A percentile compares a stretch with the other conserved stretches of the same genome.
Conservation (phyloP, 2,797 vertebrate genomes). For the Hemibagrus guttatus region DNA sequence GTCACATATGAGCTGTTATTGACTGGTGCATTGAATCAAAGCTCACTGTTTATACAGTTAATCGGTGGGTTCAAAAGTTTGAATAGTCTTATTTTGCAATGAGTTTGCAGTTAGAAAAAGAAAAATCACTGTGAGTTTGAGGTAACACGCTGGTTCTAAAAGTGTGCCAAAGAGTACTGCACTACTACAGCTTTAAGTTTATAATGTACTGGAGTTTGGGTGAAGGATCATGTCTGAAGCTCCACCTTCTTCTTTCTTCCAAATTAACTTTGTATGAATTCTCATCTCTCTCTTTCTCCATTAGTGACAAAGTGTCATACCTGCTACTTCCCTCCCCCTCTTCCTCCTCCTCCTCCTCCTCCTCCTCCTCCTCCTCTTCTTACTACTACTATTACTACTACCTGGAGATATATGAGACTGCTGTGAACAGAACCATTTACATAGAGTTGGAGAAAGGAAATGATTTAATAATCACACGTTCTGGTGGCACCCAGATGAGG, state of each 20-base stretch:
- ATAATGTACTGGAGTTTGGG: background rate
- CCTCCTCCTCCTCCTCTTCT: no score
- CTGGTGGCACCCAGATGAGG: no score
- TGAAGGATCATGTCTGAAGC: background rate
- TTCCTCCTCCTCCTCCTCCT: no score
- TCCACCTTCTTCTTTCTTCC: background rate
- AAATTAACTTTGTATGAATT: background rate
- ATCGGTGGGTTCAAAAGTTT: background rate
- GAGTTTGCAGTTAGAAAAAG: background rate
- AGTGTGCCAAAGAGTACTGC: background rate
- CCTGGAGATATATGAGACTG: no score
- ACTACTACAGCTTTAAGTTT: background rate
- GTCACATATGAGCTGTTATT: constrained; percentile 1
- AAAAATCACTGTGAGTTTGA: background rate
- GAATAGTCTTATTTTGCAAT: background rate
- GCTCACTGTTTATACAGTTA: background rate
- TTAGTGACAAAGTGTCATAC: background rate
- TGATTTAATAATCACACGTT: no score
- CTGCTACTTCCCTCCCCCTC: background rate
- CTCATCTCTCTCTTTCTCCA: background rate
- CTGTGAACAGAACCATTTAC: no score
- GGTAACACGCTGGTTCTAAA: background rate
- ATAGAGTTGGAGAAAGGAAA: no score
- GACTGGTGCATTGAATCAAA: background rate
- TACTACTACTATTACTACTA: no score